phyloP scores from a whole-genome alignment of 2,113 vertebrate genomes.

The Chaetura pelagica region DNA sequence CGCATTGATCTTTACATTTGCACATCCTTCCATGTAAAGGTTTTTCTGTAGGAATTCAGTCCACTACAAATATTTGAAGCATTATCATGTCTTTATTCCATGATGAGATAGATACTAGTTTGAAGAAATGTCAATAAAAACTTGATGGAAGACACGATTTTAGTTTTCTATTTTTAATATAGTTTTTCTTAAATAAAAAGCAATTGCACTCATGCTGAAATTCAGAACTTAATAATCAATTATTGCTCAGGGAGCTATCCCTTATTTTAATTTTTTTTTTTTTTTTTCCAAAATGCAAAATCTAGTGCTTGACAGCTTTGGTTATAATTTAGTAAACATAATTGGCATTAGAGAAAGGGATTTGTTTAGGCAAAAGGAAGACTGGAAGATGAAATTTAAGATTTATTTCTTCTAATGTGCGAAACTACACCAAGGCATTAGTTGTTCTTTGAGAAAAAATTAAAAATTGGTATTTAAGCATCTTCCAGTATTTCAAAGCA shows the following conservation, averaged over 20 bases:
- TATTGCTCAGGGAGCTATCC: background rate
- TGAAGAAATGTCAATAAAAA: background rate
- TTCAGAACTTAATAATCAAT: background rate
- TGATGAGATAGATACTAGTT: background rate
- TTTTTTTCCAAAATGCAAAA: background rate
- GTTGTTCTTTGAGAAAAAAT: background rate
- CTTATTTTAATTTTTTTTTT: background rate
- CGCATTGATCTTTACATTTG: background rate
- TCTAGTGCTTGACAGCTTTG: background rate
- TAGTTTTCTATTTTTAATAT: background rate
- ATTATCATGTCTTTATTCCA: background rate
- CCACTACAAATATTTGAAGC: background rate
- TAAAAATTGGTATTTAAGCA: background rate
- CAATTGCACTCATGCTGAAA: background rate
- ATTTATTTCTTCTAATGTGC: background rate
- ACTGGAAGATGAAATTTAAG: background rate
- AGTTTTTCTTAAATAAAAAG: background rate
- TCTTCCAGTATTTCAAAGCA: background rate
- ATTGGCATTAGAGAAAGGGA: background rate
- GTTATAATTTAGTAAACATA: background rate
- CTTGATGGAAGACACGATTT: background rate
- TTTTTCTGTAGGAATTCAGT: background rate
- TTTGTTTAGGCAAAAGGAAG: background rate
- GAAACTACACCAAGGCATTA: background rate
- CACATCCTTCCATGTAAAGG: background rate